Conservation (phyloP, 1,140 invertebrate genomes). For the Zophobas atratus region DNA sequence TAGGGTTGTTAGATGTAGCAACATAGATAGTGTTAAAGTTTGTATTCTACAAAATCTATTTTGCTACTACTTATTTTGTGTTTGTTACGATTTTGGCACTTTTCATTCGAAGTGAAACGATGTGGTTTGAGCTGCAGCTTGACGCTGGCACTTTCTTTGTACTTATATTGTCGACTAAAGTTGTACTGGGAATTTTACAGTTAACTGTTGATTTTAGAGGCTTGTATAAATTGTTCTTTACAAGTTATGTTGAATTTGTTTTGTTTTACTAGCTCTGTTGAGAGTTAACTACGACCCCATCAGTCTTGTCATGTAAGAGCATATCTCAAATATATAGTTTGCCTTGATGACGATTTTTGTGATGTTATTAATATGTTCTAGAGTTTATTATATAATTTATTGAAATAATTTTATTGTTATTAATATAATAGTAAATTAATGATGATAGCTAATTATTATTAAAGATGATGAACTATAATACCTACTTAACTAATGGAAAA, state of each 20-base stretch:
- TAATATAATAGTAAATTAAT: slow-evolving; percentile 43
- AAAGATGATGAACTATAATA: slow-evolving; percentile 42
- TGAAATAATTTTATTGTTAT: slow-evolving; percentile 48
- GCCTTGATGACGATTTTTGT: slow-evolving; percentile 40
- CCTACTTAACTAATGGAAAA: slow-evolving; percentile 44
- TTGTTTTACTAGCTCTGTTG: slow-evolving; percentile 8
- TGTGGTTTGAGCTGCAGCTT: slow-evolving; percentile 22
- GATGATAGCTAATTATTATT: slow-evolving; percentile 46
- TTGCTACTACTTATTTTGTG: slow-evolving; percentile 46
- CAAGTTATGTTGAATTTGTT: not conserved
- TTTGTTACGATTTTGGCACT: slow-evolving; percentile 30
- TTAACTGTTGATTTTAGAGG: not conserved
- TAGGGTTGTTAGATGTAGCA: slow-evolving; percentile 47
- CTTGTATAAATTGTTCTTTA: not conserved
- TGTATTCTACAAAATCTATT: slow-evolving; percentile 51
- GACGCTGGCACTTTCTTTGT: not conserved
- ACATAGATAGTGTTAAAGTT: slow-evolving; percentile 45
- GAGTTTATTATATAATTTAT: slow-evolving; percentile 32
- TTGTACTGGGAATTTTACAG: not conserved
- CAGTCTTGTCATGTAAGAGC: slow-evolving; percentile 28
- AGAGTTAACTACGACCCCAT: slow-evolving; percentile 34
- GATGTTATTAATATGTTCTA: slow-evolving; percentile 52
- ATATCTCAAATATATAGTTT: slow-evolving; percentile 36
- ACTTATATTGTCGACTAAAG: slow-evolving; percentile 9
- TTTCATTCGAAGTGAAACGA: slow-evolving; percentile 15